phyloP scores from a whole-genome alignment of 2,113 vertebrate genomes.

The Anoura caudifer region DNA sequence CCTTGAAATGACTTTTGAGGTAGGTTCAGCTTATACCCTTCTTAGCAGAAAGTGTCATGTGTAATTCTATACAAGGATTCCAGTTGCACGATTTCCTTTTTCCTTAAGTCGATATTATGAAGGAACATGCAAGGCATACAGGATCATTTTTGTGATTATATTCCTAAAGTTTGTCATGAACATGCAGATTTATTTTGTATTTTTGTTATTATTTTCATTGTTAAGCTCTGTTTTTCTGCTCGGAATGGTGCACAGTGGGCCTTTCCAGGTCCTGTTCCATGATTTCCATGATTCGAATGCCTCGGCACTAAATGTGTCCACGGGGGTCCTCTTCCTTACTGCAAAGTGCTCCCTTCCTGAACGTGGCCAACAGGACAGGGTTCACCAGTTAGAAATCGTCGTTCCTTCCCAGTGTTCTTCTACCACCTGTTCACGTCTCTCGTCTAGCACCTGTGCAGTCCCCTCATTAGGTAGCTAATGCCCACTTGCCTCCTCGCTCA shows the following conservation, averaged over 20 bases:
- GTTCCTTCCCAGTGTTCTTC: not conserved
- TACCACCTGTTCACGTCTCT: not conserved
- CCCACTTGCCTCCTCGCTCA: not conserved
- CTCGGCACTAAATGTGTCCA: not conserved
- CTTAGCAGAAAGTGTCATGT: not conserved
- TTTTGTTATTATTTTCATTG: not conserved
- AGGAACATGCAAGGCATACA: not conserved
- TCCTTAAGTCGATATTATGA: not conserved
- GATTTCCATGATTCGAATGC: not conserved
- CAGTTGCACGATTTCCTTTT: not conserved
- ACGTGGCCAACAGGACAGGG: not conserved
- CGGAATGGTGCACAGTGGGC: not conserved
- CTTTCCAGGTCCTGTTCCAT: not conserved
- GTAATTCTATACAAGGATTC: not conserved
- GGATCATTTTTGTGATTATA: not conserved
- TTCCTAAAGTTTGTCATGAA: not conserved
- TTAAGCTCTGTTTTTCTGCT: not conserved
- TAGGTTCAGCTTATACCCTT: conserved; percentile 65
- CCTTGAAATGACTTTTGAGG: conserved; percentile 97
- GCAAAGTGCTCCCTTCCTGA: not conserved
- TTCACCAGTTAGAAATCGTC: not conserved
- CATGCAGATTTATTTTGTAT: not conserved
- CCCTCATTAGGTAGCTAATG: not conserved
- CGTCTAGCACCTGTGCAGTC: not conserved
- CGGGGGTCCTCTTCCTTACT: not conserved